phyloP scores from a whole-genome alignment of 2,113 vertebrate genomes.

The Glaucidium brasilianum region DNA sequence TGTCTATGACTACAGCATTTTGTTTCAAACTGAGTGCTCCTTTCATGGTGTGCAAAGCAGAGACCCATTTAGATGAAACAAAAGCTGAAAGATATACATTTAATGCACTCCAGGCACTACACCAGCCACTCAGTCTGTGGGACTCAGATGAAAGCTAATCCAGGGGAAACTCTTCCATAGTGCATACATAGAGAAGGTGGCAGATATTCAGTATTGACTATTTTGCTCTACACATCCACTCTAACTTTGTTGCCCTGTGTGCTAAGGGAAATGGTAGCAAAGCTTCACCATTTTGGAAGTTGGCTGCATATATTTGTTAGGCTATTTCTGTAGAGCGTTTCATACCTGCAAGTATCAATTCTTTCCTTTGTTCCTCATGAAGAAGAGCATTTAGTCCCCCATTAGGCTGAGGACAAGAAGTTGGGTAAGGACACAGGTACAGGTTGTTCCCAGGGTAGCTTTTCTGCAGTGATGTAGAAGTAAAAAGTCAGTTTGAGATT shows the following conservation, averaged over 20 bases:
- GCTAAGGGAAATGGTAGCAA: neutral
- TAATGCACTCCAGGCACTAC: neutral
- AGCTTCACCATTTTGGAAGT: neutral
- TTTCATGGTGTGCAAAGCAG: neutral
- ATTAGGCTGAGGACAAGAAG: neutral
- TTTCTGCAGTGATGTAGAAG: neutral
- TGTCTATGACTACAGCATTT: fast-evolving
- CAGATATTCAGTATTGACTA: neutral
- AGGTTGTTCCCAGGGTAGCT: neutral
- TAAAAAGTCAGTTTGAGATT: neutral
- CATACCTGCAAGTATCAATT: neutral
- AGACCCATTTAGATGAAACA: neutral
- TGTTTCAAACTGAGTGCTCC: neutral
- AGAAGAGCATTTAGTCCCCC: neutral
- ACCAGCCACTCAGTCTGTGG: neutral
- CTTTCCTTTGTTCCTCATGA: neutral
- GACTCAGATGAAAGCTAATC: neutral
- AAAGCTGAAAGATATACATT: neutral
- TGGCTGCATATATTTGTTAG: neutral
- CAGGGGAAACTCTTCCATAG: neutral
- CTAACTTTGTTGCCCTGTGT: neutral
- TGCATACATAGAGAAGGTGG: neutral
- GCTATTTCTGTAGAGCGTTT: neutral
- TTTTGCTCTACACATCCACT: neutral
- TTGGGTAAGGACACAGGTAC: neutral